These are phyloP conservation scores for Notothenia rossii DNA, from an alignment of 2,113 vertebrate genomes.

Conservation along the genomic window DNA sequence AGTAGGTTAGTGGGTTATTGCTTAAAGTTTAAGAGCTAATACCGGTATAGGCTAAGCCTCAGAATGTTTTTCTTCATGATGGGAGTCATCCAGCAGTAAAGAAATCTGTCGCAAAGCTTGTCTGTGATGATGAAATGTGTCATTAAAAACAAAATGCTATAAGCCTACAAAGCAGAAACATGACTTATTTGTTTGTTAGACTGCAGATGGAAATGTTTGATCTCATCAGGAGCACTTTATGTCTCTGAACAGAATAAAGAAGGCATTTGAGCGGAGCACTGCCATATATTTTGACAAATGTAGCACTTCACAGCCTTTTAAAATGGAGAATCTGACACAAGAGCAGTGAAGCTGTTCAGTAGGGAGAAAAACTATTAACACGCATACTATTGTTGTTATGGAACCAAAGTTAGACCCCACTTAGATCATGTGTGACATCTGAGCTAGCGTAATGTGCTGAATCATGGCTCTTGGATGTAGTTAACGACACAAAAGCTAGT, in stretches of 20 bases:
- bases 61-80: conserved; percentile 46
- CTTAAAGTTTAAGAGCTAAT: conserved; percentile 68
- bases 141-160: conserved; percentile 33
- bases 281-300: background rate
- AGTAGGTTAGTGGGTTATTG: conserved; percentile 77
- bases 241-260: conserved; percentile 6
- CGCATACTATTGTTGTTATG: background rate
- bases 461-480: background rate
- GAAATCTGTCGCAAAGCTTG: conserved; percentile 31
- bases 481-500: background rate
- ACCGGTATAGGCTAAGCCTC: conserved; percentile 12
- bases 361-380: background rate
- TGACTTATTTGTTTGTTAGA: conserved; percentile 22
- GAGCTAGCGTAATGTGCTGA: background rate
- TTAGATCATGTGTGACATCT: background rate
- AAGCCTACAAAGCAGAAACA: conserved; percentile 15
- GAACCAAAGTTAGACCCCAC: background rate
- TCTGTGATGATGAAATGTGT: conserved; percentile 44
- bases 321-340: background rate
- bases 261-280: background rate
- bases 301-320: background rate
- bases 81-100: conserved; percentile 15
- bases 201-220: conserved; percentile 32
- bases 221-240: background rate
- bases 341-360: background rate